Conservation (phyloP, 2,113 vertebrate genomes). For the Synodontis membranacea region DNA sequence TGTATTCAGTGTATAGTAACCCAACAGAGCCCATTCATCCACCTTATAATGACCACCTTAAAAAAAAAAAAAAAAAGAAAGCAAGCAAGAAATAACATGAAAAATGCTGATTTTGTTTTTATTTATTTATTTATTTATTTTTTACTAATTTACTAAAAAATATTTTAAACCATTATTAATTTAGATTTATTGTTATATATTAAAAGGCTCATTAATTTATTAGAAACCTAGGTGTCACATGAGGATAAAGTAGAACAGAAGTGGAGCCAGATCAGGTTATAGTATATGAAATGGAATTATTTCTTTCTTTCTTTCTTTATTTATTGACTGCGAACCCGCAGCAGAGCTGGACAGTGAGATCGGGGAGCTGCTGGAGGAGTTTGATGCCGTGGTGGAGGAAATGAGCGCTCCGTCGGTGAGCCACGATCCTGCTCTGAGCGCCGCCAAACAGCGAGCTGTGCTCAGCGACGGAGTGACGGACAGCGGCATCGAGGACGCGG, state of each 20-base stretch:
- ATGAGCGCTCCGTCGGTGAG: slow-evolving; percentile 63
- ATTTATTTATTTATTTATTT: too few relatives aligned
- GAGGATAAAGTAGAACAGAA: too few relatives aligned
- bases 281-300: too few relatives aligned
- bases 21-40: neutral
- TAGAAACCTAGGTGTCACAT: neutral
- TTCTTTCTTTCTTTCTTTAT: too few relatives aligned
- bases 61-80: neutral
- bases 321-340: too few relatives aligned
- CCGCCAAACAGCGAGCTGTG: slow-evolving; percentile 61
- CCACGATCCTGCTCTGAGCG: slow-evolving; percentile 61
- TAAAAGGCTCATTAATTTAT: neutral
- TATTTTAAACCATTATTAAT: too few relatives aligned
- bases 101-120: too few relatives aligned
- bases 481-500: slow-evolving; percentile 71
- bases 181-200: neutral
- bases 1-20: neutral
- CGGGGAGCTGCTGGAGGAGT: slow-evolving; percentile 73
- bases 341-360: slow-evolving; percentile 71
- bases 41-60: neutral
- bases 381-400: slow-evolving; percentile 74
- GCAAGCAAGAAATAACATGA: neutral
- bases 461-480: slow-evolving; percentile 55
- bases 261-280: too few relatives aligned
- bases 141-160: too few relatives aligned